Percentiles rank a stretch among this genome's conserved stretches.
These are phyloP conservation scores for Pterocles orientalis DNA, from an alignment of 2,113 vertebrate genomes.

Conservation along the genomic window DNA sequence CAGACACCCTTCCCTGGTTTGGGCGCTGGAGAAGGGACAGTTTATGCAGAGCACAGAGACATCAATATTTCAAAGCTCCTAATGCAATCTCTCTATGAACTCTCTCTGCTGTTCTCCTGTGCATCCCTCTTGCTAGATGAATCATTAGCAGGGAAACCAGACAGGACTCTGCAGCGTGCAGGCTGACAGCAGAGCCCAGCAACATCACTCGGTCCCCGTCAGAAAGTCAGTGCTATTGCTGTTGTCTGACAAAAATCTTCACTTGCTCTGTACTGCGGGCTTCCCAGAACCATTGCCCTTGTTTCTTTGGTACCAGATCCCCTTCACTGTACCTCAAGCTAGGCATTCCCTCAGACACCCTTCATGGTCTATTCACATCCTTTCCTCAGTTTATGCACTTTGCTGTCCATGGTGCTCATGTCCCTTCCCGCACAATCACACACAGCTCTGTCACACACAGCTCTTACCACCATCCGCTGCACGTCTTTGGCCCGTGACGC, in stretches of 20 bases:
- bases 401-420: not conserved
- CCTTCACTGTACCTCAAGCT: not conserved
- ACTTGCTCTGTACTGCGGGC: not conserved
- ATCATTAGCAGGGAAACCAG: not conserved
- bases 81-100: not conserved
- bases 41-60: not conserved
- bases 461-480: not conserved
- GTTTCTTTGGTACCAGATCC: not conserved
- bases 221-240: not conserved
- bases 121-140: not conserved
- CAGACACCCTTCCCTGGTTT: not conserved
- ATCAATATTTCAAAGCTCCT: constrained; percentile 16
- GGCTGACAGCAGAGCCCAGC: not conserved
- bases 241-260: not conserved
- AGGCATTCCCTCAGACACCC: not conserved
- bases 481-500: not conserved
- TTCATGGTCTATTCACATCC: accelerated
- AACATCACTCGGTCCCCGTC: not conserved
- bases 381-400: not conserved
- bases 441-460: not conserved
- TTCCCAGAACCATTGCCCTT: not conserved
- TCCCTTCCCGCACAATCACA: not conserved
- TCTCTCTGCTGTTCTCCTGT: not conserved
- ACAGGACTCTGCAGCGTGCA: not conserved
- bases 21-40: not conserved